A percentile compares a stretch with the other conserved stretches of the same genome.
Conservation (phyloP, 2,113 vertebrate genomes). For the Martes martes region DNA sequence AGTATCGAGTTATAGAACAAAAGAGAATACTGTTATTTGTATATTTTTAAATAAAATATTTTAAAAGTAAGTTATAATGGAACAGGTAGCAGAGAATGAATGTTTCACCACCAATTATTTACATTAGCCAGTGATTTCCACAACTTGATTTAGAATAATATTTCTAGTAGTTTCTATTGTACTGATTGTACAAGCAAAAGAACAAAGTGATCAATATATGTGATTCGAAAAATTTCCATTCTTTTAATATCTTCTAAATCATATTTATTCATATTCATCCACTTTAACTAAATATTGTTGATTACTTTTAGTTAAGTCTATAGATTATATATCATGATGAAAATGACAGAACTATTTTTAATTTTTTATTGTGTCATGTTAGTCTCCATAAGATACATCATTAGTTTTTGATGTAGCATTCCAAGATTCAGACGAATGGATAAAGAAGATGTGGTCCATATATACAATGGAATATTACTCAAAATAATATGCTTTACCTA, state of each 20-base stretch:
- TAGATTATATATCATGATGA: not conserved
- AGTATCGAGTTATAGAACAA: not conserved
- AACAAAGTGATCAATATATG: not conserved
- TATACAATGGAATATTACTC: no score
- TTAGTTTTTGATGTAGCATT: no score
- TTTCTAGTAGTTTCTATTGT: not conserved
- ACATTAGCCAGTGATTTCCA: not conserved
- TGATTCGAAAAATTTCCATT: not conserved
- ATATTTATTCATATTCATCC: not conserved
- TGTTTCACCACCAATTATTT: not conserved
- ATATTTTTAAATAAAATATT: slow-evolving; percentile 1
- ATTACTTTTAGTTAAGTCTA: not conserved
- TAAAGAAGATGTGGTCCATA: no score
- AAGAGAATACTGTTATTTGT: not conserved
- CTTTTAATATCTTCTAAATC: not conserved
- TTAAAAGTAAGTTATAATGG: not conserved
- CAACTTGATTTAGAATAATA: not conserved
- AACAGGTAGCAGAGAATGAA: not conserved
- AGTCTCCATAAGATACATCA: no score
- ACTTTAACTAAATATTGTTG: not conserved
- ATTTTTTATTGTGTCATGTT: no score
- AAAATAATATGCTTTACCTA: not conserved
- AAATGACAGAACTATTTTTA: not conserved
- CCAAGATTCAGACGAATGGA: no score
- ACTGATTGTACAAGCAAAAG: not conserved